A percentile compares a stretch with the other conserved stretches of the same genome.
Evolutionary conservation across 1,140 invertebrate genomes (phyloP).

Genomic region (Drosophila fuyamai): DNA sequence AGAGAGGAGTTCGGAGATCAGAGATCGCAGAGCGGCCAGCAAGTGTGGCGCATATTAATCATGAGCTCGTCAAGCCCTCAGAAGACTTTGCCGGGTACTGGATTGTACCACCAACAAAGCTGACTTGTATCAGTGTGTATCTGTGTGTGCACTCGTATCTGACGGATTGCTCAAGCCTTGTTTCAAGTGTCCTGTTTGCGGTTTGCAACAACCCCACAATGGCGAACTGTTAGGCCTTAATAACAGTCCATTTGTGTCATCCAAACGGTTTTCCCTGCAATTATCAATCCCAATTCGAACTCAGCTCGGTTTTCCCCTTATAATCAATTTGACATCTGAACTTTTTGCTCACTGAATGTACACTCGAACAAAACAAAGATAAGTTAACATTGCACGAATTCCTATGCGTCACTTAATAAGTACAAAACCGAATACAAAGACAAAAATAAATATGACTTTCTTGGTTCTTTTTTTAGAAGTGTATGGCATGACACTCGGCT

Average conservation of each 20-base stretch:
- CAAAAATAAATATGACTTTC: no score
- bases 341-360: slow-evolving; percentile 18
- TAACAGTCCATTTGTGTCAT: slow-evolving; percentile 80
- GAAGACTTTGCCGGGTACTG: slow-evolving; percentile 37
- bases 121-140: slow-evolving; percentile 27
- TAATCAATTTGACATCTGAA: slow-evolving; percentile 73
- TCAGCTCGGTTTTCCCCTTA: slow-evolving; percentile 12
- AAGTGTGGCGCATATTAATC: slow-evolving; percentile 78
- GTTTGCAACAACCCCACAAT: slow-evolving; percentile 31
- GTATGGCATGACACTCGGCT: slow-evolving; percentile 2
- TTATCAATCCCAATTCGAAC: slow-evolving; percentile 44
- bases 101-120: slow-evolving; percentile 64
- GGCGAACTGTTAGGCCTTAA: slow-evolving; percentile 33
- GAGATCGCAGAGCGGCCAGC: slow-evolving; percentile 21
- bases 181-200: slow-evolving; percentile 68
- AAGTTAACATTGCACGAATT: no score
- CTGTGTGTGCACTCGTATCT: slow-evolving; percentile 25
- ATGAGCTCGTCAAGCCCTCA: slow-evolving; percentile 72
- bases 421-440: no score
- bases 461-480: slow-evolving; percentile 13
- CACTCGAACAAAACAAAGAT: background rate
- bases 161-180: slow-evolving; percentile 38
- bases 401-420: no score
- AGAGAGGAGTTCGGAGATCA: slow-evolving; percentile 8
- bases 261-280: slow-evolving; percentile 37